phyloP scores from a whole-genome alignment of 2,888 invertebrate genomes.

The Drosophila percnosoma region DNA sequence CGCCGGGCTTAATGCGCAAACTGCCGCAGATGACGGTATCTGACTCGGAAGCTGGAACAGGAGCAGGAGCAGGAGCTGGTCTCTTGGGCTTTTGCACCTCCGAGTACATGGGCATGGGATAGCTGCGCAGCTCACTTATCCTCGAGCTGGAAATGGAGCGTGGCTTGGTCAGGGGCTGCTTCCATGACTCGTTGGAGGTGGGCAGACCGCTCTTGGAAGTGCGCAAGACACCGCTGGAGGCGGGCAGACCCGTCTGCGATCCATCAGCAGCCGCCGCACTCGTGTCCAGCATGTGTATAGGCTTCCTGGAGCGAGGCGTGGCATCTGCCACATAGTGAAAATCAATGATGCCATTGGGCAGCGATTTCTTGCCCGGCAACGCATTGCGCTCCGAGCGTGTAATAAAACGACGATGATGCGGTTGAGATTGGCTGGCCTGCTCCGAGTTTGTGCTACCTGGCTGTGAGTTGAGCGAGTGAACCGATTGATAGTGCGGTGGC shows the following conservation, averaged over 20 bases:
- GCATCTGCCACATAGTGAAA: slow-evolving; percentile 90
- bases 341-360: slow-evolving; percentile 85
- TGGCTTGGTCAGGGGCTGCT: slow-evolving; percentile 67
- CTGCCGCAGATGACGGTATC: slow-evolving; percentile 82
- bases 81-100: slow-evolving; percentile 82
- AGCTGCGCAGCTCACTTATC: slow-evolving; percentile 73
- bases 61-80: slow-evolving; percentile 2
- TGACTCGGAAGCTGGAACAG: slow-evolving; percentile 49
- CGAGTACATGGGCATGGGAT: slow-evolving; percentile 82
- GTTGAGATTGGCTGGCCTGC: slow-evolving; percentile 30
- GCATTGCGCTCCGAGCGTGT: slow-evolving; percentile 82
- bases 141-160: slow-evolving; percentile 83
- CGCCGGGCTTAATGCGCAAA: slow-evolving; percentile 81
- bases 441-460: slow-evolving; percentile 52
- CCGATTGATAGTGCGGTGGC: slow-evolving; percentile 82
- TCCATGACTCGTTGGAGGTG: slow-evolving; percentile 86
- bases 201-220: slow-evolving; percentile 83
- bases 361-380: slow-evolving; percentile 78
- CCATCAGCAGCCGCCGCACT: slow-evolving; percentile 10
- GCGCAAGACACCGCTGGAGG: slow-evolving; percentile 76
- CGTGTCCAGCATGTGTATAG: slow-evolving; percentile 87
- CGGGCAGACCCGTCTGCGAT: slow-evolving; percentile 30
- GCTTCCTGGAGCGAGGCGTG: slow-evolving; percentile 90
- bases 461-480: slow-evolving; percentile 79
- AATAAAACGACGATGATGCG: slow-evolving; percentile 78